These are phyloP conservation scores for Psilanteris sp. DNA, from an alignment of 1,140 invertebrate species.

Conservation along the genomic window DNA sequence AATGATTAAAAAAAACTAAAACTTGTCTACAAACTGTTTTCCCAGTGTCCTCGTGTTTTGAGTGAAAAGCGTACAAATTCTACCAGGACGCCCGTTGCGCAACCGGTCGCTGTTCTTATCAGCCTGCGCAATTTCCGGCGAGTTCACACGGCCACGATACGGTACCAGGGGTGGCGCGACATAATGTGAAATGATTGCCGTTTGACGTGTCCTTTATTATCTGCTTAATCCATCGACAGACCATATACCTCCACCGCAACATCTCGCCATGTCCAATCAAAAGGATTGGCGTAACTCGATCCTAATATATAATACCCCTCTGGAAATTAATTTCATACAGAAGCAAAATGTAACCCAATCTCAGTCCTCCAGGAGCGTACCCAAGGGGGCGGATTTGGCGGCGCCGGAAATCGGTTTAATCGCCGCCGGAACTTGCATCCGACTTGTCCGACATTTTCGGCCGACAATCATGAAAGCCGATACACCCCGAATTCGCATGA, in stretches of 20 bases:
- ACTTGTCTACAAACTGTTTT: too few species aligned
- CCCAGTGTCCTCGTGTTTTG: too few species aligned
- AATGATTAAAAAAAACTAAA: too few species aligned
- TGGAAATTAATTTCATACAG: not conserved
- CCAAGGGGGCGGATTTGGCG: too few species aligned
- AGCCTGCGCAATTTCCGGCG: conserved; percentile 68
- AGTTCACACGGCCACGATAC: conserved; percentile 73
- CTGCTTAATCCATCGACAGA: conserved; percentile 71
- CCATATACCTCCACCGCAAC: conserved; percentile 58
- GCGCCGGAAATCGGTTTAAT: too few species aligned
- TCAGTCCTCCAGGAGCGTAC: too few species aligned
- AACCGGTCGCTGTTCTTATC: conserved; percentile 74
- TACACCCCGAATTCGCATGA: conserved; percentile 21
- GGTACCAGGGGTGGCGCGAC: conserved; percentile 69
- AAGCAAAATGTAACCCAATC: conserved; percentile 36
- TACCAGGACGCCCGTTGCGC: too few species aligned
- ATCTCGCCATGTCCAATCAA: conserved; percentile 13
- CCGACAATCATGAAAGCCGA: conserved; percentile 22
- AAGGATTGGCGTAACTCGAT: conserved; percentile 38
- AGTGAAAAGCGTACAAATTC: too few species aligned
- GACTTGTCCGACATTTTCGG: too few species aligned
- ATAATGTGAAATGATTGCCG: conserved; percentile 77
- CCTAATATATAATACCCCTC: too few species aligned
- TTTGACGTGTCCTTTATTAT: conserved; percentile 72
- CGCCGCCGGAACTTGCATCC: too few species aligned